Evolutionary conservation across 2,888 invertebrate species (phyloP).

Genomic region (Eumacrocentrus americanus): DNA sequence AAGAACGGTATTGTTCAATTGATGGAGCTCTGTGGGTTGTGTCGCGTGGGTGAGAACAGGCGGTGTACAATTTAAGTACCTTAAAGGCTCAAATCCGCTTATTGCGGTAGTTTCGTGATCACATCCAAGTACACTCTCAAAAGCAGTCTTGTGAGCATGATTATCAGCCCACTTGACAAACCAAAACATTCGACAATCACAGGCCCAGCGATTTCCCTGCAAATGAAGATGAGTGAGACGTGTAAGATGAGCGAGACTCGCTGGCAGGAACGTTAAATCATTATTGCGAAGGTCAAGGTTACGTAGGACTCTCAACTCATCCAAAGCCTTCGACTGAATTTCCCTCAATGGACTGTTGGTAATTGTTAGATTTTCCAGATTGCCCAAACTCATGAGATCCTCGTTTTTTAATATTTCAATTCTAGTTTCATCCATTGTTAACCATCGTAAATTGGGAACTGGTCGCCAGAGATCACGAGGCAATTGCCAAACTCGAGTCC

Average conservation of each 20-base stretch:
- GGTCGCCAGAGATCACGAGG: constrained; percentile 63
- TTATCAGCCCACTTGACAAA: constrained; percentile 70
- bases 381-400: constrained; percentile 70
- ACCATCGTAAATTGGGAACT: constrained; percentile 62
- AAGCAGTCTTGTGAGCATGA: constrained; percentile 60
- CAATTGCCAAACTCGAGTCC: constrained; percentile 64
- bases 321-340: constrained; percentile 47
- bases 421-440: constrained; percentile 70
- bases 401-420: constrained; percentile 71
- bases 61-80: constrained; percentile 74
- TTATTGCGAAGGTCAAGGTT: constrained; percentile 66
- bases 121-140: constrained; percentile 71
- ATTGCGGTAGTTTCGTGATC: constrained; percentile 60
- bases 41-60: constrained; percentile 69
- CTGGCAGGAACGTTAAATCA: constrained; percentile 73
- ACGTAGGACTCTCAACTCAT: constrained; percentile 53
- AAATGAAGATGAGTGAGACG: constrained; percentile 71
- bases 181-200: constrained; percentile 88
- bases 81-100: constrained; percentile 74
- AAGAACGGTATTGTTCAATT: constrained; percentile 48
- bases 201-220: constrained; percentile 80
- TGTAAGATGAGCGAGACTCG: constrained; percentile 70
- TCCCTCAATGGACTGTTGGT: constrained; percentile 60
- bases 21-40: constrained; percentile 67
- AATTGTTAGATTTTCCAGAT: constrained; percentile 72